Evolutionary conservation across 2,888 invertebrate genomes (phyloP), one percentile per base, ranked within the genome.

Genomic region (Limnephilus marmoratus): DNA sequence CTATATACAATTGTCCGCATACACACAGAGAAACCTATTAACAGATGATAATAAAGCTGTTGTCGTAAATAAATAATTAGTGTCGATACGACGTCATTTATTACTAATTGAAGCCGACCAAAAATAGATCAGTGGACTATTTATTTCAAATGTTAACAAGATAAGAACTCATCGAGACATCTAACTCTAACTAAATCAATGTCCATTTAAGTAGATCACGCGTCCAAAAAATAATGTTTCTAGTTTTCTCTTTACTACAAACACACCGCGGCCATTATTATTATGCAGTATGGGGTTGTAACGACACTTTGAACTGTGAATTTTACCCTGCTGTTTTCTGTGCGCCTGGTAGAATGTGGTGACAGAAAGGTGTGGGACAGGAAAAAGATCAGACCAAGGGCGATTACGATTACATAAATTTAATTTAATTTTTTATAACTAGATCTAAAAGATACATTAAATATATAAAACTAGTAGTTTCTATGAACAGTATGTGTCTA

Each of bases 321-420:
- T 91, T 91, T 68, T 24, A 68, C 53, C 85, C 88, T 89, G 41
- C 81, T 89, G 90, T 91, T 91, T 91, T 86, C 91, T 91, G 91
- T 80, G 81, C 53, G 68, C 90, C 93, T 91, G 92, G 82, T 81
- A 49, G 80, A 45, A 3, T 24, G 18, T 86, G 91, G 81, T 68
- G 92, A 93, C 92, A 93, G 88, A 90, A 92, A 91, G 91, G 85
- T 12, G 49, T 81, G 81, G 49, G 53, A 41, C 49, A 45, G 1
- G 90, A 89, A 87, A 15, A 81, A 81, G 31, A 31, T 31, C 31
- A 31, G 31, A 31, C 2, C 1, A 31, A 31, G 1, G 31, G 31
- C 31, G 31, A n/a, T n/a, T n/a, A n/a, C n/a, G n/a, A n/a, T n/a
- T n/a, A n/a, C n/a, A n/a, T n/a, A n/a, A n/a, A n/a, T n/a, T n/a